Conservation (phyloP, 2,888 invertebrate species). For the Nomada hirtipes region DNA sequence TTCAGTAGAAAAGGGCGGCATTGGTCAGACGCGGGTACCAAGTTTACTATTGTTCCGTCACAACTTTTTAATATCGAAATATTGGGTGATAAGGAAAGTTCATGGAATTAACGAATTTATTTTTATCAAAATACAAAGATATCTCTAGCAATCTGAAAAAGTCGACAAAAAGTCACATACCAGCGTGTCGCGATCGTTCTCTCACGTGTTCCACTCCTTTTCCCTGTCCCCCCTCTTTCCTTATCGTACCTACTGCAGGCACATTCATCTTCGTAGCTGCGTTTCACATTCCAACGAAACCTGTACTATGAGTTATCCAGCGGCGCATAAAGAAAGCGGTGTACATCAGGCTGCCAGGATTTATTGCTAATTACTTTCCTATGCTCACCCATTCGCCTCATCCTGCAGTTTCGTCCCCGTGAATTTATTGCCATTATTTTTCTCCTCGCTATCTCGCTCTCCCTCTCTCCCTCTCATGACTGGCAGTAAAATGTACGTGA, state of each 20-base stretch:
- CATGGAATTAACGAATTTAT: neutral
- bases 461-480: neutral
- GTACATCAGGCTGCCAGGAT: slow-evolving; percentile 50
- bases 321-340: slow-evolving; percentile 55
- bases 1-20: neutral
- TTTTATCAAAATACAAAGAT: neutral
- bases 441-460: slow-evolving; percentile 2
- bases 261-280: slow-evolving; percentile 36
- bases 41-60: too few relatives aligned
- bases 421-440: slow-evolving; percentile 62
- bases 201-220: neutral
- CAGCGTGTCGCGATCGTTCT: slow-evolving; percentile 14
- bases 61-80: too few relatives aligned
- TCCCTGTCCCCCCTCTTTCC: slow-evolving; percentile 7
- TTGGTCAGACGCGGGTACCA: neutral
- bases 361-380: slow-evolving; percentile 72
- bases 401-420: slow-evolving; percentile 5
- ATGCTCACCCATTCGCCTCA: slow-evolving; percentile 51
- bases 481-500: slow-evolving; percentile 49
- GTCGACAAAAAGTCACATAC: neutral
- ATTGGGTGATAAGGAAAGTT: too few relatives aligned
- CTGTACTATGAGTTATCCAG: slow-evolving; percentile 27
- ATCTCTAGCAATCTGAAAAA: neutral
- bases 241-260: neutral
- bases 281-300: slow-evolving; percentile 28